phyloP scores from a whole-genome alignment of 2,888 invertebrate genomes.

The Hydriomena furcata region DNA sequence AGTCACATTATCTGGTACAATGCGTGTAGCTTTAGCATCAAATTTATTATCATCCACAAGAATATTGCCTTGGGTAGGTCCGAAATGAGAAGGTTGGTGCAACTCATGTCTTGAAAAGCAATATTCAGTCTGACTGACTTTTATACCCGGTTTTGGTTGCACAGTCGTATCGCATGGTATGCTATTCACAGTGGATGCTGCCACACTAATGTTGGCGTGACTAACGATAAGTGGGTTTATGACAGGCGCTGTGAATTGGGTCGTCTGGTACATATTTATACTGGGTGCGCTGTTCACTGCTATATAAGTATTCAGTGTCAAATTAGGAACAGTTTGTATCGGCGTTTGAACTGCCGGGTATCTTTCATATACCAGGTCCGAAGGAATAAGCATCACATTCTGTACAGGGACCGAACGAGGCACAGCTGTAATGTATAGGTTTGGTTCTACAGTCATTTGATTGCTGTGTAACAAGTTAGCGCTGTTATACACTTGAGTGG shows the following conservation, averaged over 20 bases:
- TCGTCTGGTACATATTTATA: conserved; percentile 52
- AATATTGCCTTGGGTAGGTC: background rate
- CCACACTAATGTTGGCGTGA: conserved; percentile 37
- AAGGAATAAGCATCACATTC: conserved; percentile 57
- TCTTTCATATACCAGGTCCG: conserved; percentile 55
- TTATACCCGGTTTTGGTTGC: conserved; percentile 12
- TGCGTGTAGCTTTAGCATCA: background rate
- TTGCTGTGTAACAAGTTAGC: conserved; percentile 4
- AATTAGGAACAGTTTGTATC: conserved; percentile 31
- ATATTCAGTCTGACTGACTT: conserved; percentile 3
- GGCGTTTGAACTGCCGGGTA: conserved; percentile 45
- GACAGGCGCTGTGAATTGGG: conserved; percentile 50
- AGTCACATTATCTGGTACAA: background rate
- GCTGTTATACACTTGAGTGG: conserved; percentile 12
- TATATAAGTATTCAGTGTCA: conserved; percentile 44
- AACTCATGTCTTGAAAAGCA: conserved; percentile 5
- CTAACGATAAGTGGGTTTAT: conserved; percentile 53
- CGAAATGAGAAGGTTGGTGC: background rate
- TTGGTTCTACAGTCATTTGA: conserved; percentile 36
- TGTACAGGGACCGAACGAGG: conserved; percentile 45
- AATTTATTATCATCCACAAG: conserved; percentile 6
- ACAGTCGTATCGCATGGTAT: conserved; percentile 22
- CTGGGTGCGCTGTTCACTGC: conserved; percentile 47
- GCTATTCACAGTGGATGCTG: conserved; percentile 32
- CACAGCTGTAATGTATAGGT: conserved; percentile 41